phyloP scores from a whole-genome alignment of 2,797 vertebrate genomes.

The Pseudochirops cupreus region DNA sequence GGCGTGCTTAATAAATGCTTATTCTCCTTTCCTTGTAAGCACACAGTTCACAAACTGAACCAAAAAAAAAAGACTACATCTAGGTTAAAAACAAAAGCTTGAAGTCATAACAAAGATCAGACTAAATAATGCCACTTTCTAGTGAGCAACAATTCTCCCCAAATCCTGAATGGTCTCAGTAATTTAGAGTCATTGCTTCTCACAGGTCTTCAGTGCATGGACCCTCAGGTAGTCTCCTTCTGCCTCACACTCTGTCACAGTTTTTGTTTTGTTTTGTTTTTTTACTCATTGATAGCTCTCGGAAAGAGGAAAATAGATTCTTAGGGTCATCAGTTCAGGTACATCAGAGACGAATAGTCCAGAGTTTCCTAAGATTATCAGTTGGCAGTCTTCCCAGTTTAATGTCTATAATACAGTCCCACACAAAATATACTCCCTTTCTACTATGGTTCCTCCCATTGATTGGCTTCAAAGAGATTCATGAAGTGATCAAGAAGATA shows the following conservation, averaged over 20 bases:
- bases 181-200: background rate
- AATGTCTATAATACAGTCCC: background rate
- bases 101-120: background rate
- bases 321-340: background rate
- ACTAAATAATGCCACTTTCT: background rate
- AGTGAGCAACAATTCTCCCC: background rate
- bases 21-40: background rate
- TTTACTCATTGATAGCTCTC: background rate
- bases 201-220: background rate
- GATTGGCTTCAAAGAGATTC: background rate
- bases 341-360: background rate
- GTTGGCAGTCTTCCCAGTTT: background rate
- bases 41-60: background rate
- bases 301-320: background rate
- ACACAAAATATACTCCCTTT: background rate
- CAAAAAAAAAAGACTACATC: background rate
- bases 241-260: background rate
- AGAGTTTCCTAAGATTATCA: background rate
- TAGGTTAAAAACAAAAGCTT: background rate
- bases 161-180: background rate
- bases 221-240: background rate
- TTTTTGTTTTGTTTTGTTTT: no score
- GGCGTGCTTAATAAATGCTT: background rate
- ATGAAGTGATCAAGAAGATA: background rate
- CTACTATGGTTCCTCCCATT: background rate